Percentiles rank a stretch among this genome's conserved stretches.
Conservation (phyloP, 2,113 vertebrate species). For the Herpailurus yagouaroundi region DNA sequence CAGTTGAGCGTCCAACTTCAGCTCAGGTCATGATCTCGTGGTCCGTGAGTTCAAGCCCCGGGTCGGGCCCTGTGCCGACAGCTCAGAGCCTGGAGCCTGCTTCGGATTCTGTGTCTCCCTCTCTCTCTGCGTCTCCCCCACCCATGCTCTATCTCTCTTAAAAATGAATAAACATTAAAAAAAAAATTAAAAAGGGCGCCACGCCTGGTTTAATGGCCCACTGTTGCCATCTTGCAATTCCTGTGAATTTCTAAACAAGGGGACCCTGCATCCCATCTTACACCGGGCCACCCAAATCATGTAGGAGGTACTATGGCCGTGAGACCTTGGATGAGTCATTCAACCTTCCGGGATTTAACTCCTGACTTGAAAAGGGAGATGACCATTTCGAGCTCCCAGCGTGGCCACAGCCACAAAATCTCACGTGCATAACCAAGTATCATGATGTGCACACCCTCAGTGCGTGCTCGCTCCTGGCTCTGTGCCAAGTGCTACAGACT, state of each 20-base stretch:
- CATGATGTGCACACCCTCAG: neutral
- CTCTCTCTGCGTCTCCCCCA: too few relatives aligned
- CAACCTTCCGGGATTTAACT: neutral
- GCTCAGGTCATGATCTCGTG: too few relatives aligned
- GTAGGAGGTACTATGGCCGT: accelerated
- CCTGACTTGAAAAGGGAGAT: neutral
- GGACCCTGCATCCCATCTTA: neutral
- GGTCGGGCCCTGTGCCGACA: accelerated
- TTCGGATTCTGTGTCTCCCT: too few relatives aligned
- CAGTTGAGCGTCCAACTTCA: too few relatives aligned
- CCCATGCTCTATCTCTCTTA: too few relatives aligned
- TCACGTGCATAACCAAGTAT: accelerated
- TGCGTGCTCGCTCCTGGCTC: neutral
- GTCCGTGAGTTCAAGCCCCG: accelerated
- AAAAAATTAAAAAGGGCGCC: too few relatives aligned
- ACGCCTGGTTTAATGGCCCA: accelerated
- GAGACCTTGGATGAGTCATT: neutral
- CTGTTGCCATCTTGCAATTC: neutral
- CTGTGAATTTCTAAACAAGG: neutral
- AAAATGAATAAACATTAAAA: too few relatives aligned
- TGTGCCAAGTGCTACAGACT: neutral
- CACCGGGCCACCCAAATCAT: neutral
- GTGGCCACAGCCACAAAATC: accelerated
- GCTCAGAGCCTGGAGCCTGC: too few relatives aligned
- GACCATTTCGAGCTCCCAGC: neutral